Evolutionary conservation across 2,797 vertebrate genomes (phyloP).

Genomic region (Hypotaenidia philippensis): DNA sequence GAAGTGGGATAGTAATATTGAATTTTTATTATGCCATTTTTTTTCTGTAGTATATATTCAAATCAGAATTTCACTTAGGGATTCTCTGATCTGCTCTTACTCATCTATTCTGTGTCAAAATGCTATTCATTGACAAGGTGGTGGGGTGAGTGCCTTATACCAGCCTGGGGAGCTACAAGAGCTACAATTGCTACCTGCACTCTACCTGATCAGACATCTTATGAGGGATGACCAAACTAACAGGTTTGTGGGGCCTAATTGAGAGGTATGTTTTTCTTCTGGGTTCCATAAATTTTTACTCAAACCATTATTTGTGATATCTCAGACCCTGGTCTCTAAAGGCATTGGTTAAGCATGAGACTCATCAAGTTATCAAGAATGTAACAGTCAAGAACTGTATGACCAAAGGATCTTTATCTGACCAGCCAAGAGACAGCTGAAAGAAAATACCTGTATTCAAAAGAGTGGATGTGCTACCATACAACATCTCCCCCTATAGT

Average conservation of each 20-base stretch:
- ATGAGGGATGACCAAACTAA: neutral
- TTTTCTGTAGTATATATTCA: neutral
- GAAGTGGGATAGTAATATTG: neutral
- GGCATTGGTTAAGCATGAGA: neutral
- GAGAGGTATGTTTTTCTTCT: neutral
- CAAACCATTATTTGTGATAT: neutral
- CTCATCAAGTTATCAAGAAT: neutral
- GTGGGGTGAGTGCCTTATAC: accelerated
- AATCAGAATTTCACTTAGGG: neutral
- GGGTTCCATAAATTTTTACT: neutral
- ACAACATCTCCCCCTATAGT: neutral
- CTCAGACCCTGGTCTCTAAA: neutral
- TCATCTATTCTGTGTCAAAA: neutral
- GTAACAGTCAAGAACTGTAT: neutral
- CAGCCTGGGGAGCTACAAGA: neutral
- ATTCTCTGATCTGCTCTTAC: neutral
- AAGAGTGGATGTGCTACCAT: neutral
- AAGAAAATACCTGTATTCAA: neutral
- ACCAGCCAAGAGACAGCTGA: neutral
- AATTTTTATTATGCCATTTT: neutral
- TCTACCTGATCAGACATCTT: neutral
- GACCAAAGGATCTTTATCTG: neutral
- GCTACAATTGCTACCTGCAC: neutral
- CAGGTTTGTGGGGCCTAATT: neutral
- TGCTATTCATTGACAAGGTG: neutral